Percentiles rank a stretch among this genome's conserved stretches.
Evolutionary conservation across 2,888 invertebrate species (phyloP).

Genomic region (Aricia artaxerxes): DNA sequence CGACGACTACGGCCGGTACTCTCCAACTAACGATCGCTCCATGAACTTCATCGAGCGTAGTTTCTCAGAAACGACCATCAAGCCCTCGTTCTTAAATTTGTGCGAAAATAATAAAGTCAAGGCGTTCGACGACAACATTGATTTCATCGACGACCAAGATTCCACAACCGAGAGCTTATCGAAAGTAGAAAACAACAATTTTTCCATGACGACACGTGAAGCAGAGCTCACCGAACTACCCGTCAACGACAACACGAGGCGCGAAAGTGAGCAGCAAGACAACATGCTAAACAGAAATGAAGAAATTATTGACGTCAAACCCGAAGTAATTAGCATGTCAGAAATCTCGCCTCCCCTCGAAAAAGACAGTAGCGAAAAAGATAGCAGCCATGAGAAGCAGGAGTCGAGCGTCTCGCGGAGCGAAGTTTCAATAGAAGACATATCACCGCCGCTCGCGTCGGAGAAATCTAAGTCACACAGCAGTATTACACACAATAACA

Average conservation of each 20-base stretch:
- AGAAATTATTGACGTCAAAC: slow-evolving; percentile 47
- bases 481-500: slow-evolving; percentile 34
- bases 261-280: slow-evolving; percentile 41
- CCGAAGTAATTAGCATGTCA: slow-evolving; percentile 56
- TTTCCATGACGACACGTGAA: slow-evolving; percentile 41
- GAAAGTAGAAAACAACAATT: slow-evolving; percentile 45
- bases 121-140: slow-evolving; percentile 42
- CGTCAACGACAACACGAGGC: slow-evolving; percentile 39
- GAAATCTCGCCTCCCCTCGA: slow-evolving; percentile 62
- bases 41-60: slow-evolving; percentile 80
- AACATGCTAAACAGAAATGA: slow-evolving; percentile 41
- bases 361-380: slow-evolving; percentile 44
- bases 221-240: slow-evolving; percentile 49
- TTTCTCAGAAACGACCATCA: slow-evolving; percentile 64
- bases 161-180: slow-evolving; percentile 43
- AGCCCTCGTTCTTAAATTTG: slow-evolving; percentile 49
- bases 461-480: slow-evolving; percentile 50
- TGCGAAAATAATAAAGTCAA: slow-evolving; percentile 33
- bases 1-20: slow-evolving; percentile 65
- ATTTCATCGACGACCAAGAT: slow-evolving; percentile 46
- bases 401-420: slow-evolving; percentile 35
- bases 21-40: slow-evolving; percentile 69
- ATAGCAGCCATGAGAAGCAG: slow-evolving; percentile 34
- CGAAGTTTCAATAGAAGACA: slow-evolving; percentile 49
- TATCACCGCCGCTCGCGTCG: slow-evolving; percentile 59